Base-by-base conservation (phyloP, 2,888 invertebrate genomes). In the Diloba caeruleocephala region DNA sequence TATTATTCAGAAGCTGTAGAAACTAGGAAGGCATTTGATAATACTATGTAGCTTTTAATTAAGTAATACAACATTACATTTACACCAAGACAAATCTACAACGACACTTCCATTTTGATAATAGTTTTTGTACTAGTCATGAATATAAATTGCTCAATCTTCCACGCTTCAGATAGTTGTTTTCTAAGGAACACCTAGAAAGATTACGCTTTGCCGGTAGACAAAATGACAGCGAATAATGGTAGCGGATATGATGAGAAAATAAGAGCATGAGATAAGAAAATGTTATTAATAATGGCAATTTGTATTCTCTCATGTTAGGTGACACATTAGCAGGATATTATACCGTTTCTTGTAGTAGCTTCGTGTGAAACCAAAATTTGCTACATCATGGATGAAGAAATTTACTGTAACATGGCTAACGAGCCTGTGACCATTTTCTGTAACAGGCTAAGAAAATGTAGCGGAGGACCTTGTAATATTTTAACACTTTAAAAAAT, bases 131-230 rank as follows among this genome's bases (percentile, higher is more conserved):
- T 32, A 56, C 46, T 52, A 61, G 62, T 61, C 75, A 75, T 78
- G 78, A 79, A 79, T 79, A 79, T 70, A 76, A 72, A 78, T 78
- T 67, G 67, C 59, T 55, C 66, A 68, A 73, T 79, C 62, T 71
- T 59, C 48, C 58, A 63, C 56, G 58, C 50, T 59, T 44, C 34
- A 32, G 39, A 63, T 59, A 66, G 52, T 63, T 53, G 52, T 57
- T 69, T 63, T 48, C 61, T 51, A 33, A 50, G 34, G 36, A 64
- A 55, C 58, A 34, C 33, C 32, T 52, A 55, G 48, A 31, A 41
- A 31, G 32, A 21, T 41, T 34, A 39, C 33, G 12, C 14, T 50
- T 31, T 45, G 15, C 17, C 7, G 8, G 37, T 41, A 34, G 50
- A 50, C 13, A 45, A 55, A 61, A 45, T 50, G 61, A 61, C 51